A percentile compares a stretch with the other conserved stretches of the same genome.
These are phyloP conservation scores for Calidris pygmaea DNA, from an alignment of 2,113 vertebrate species.

Conservation along the genomic window DNA sequence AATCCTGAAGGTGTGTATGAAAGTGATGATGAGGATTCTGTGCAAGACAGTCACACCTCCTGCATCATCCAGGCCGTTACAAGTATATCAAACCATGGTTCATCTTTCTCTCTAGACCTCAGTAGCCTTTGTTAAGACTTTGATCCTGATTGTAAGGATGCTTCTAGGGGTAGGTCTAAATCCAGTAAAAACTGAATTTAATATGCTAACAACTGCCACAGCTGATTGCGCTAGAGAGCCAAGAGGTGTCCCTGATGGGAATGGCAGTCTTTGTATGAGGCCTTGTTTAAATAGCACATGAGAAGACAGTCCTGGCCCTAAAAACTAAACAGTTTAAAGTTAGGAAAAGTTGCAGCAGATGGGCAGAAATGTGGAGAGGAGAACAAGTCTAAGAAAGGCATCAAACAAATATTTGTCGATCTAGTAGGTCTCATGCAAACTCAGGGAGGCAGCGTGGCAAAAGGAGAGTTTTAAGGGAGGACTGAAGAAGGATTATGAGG, in stretches of 20 bases:
- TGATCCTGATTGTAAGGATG: neutral
- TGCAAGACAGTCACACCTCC: neutral
- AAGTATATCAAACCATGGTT: neutral
- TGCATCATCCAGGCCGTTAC: neutral
- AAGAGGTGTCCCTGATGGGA: neutral
- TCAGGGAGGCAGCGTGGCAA: neutral
- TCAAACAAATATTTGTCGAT: neutral
- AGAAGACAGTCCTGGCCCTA: neutral
- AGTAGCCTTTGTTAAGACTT: neutral
- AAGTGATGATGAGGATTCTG: neutral
- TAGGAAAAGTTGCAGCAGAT: neutral
- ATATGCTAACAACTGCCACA: neutral
- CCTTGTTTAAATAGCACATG: neutral
- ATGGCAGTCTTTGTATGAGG: neutral
- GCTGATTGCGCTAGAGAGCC: neutral
- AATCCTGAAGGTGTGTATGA: neutral
- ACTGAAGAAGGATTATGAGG: neutral
- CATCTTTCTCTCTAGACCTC: neutral
- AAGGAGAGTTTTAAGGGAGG: neutral
- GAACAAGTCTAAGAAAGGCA: neutral
- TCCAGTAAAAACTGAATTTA: neutral
- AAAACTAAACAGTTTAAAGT: neutral
- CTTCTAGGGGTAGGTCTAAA: neutral
- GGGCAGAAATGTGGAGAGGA: neutral
- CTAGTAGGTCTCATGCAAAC: neutral